Conservation (phyloP, 2,113 vertebrate species). For the Ciconia maguari region DNA sequence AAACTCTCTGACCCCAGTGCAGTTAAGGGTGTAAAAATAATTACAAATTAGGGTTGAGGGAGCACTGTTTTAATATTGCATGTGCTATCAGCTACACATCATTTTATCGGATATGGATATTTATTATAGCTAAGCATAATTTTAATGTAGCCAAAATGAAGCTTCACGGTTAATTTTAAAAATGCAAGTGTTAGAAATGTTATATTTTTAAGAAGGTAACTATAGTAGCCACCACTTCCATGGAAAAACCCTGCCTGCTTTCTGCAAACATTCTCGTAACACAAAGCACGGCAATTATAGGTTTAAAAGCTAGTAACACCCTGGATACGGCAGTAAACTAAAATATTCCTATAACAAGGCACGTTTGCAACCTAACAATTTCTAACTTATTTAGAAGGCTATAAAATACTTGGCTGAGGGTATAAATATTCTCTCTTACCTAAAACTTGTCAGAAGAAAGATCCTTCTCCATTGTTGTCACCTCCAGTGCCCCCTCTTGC, state of each 20-base stretch:
- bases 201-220: conserved; percentile 10
- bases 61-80: conserved; percentile 69
- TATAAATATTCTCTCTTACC: conserved; percentile 74
- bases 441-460: conserved; percentile 74
- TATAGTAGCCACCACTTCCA: conserved; percentile 32
- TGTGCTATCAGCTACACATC: conserved; percentile 33
- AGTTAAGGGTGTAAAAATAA: conserved; percentile 78
- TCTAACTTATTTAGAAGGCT: conserved; percentile 53
- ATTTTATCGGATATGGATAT: background rate
- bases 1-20: conserved; percentile 77
- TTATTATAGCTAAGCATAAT: conserved; percentile 37
- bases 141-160: background rate
- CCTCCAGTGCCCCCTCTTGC: conserved; percentile 68
- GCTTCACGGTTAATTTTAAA: background rate
- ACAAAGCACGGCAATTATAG: conserved; percentile 70
- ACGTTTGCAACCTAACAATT: conserved; percentile 14
- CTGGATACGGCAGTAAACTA: background rate
- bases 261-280: conserved; percentile 23
- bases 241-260: background rate
- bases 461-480: conserved; percentile 71
- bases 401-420: conserved; percentile 26
- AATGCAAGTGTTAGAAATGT: conserved; percentile 21
- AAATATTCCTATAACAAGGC: conserved; percentile 43
- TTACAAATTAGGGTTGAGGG: conserved; percentile 77
- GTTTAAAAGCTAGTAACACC: conserved; percentile 58